Conservation (phyloP, 2,888 invertebrate genomes). For the Lasioglossum figueresi region DNA sequence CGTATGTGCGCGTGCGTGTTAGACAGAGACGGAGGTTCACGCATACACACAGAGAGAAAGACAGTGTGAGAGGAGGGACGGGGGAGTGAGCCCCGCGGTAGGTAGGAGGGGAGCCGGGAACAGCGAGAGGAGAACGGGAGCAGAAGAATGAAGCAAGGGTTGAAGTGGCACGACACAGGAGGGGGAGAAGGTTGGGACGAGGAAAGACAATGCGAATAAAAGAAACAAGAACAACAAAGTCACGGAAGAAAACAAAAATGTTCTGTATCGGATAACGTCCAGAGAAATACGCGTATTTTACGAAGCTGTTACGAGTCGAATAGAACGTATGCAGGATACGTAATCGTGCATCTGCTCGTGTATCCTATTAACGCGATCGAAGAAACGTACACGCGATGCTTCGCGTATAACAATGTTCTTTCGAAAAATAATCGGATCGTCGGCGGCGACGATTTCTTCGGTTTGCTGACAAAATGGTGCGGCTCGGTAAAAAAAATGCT, state of each 20-base stretch:
- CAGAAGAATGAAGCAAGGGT: slow-evolving; percentile 30
- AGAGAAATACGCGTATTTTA: slow-evolving; percentile 27
- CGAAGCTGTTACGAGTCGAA: slow-evolving; percentile 36
- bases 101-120: background rate
- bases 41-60: background rate
- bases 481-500: slow-evolving; percentile 24
- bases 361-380: background rate
- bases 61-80: background rate
- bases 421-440: too few species aligned
- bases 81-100: background rate
- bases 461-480: background rate
- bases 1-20: slow-evolving; percentile 23
- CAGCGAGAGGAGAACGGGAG: slow-evolving; percentile 3
- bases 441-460: background rate
- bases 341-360: background rate
- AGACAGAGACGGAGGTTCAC: background rate
- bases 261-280: slow-evolving; percentile 37
- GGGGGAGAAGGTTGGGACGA: slow-evolving; percentile 27
- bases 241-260: slow-evolving; percentile 49
- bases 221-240: slow-evolving; percentile 25
- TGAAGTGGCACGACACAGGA: slow-evolving; percentile 31
- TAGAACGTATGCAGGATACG: slow-evolving; percentile 9
- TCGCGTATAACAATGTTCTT: background rate
- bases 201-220: slow-evolving; percentile 36
- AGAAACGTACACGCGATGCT: background rate